Evolutionary conservation across 1,140 invertebrate genomes (phyloP).

Genomic region (Copidosoma floridanum): DNA sequence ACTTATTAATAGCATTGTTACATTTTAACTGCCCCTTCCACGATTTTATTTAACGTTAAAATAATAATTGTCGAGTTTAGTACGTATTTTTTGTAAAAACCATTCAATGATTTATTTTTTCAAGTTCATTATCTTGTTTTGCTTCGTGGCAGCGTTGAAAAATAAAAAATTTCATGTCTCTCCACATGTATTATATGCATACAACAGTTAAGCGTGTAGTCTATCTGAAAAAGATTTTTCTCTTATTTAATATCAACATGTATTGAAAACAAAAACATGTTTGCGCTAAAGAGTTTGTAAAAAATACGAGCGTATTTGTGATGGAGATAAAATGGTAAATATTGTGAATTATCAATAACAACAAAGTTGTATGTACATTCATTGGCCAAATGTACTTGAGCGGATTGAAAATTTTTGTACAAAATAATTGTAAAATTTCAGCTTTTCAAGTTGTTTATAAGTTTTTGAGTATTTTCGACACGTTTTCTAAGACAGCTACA

Average conservation of each 20-base stretch:
- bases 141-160: slow-evolving; percentile 19
- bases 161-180: slow-evolving; percentile 21
- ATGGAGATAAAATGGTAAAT: slow-evolving; percentile 13
- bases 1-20: slow-evolving; percentile 14
- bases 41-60: slow-evolving; percentile 7
- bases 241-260: no score
- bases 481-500: slow-evolving; percentile 47
- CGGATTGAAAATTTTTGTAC: slow-evolving; percentile 43
- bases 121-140: slow-evolving; percentile 8
- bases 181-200: no score
- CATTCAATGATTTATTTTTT: no score
- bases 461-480: slow-evolving; percentile 43
- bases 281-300: slow-evolving; percentile 12
- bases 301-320: slow-evolving; percentile 11
- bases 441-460: slow-evolving; percentile 50
- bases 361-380: slow-evolving; percentile 36
- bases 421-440: slow-evolving; percentile 43
- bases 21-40: slow-evolving; percentile 12
- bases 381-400: slow-evolving; percentile 37
- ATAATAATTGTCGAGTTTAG: slow-evolving; percentile 5
- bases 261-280: no score
- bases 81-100: slow-evolving; percentile 10
- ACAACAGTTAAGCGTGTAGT: no score
- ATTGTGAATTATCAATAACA: slow-evolving; percentile 26
- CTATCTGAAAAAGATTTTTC: no score